A percentile compares a stretch with the other conserved stretches of the same genome.
Evolutionary conservation across 2,888 invertebrate species (phyloP).

Genomic region (Dicranocentrus wangi): DNA sequence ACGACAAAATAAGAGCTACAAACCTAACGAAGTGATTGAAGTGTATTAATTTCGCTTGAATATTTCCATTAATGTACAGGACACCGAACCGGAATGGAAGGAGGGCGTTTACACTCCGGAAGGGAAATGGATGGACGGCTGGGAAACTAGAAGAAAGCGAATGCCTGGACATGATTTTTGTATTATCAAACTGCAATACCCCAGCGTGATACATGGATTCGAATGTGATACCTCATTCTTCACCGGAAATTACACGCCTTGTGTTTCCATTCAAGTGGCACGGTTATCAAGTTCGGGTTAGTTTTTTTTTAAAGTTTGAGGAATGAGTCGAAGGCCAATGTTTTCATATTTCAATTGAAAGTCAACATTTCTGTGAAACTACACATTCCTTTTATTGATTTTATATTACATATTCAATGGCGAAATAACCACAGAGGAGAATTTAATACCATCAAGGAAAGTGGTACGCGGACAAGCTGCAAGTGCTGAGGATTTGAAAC

Average conservation of each 20-base stretch:
- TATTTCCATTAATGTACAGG: constrained; percentile 74
- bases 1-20: too few relatives aligned
- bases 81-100: constrained; percentile 78
- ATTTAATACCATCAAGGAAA: constrained; percentile 76
- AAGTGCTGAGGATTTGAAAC: constrained; percentile 37
- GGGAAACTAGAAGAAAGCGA: constrained; percentile 81
- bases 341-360: background rate
- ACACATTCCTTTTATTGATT: too few relatives aligned
- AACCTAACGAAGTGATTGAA: too few relatives aligned
- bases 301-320: too few relatives aligned
- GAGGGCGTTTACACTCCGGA: constrained; percentile 79
- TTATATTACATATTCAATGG: too few relatives aligned
- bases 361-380: too few relatives aligned
- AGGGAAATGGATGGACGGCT: constrained; percentile 83
- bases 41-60: too few relatives aligned
- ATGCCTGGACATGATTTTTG: constrained; percentile 34
- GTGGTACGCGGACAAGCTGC: constrained; percentile 74
- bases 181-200: constrained; percentile 27
- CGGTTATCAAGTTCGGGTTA: constrained; percentile 77
- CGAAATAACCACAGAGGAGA: constrained; percentile 74
- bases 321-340: too few relatives aligned
- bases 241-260: constrained; percentile 80
- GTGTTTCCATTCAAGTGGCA: constrained; percentile 80
- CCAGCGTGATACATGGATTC: constrained; percentile 74
- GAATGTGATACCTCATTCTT: constrained; percentile 80